Evolutionary conservation across 1,140 invertebrate genomes (phyloP).

Genomic region (Cataglyphis hispanica): DNA sequence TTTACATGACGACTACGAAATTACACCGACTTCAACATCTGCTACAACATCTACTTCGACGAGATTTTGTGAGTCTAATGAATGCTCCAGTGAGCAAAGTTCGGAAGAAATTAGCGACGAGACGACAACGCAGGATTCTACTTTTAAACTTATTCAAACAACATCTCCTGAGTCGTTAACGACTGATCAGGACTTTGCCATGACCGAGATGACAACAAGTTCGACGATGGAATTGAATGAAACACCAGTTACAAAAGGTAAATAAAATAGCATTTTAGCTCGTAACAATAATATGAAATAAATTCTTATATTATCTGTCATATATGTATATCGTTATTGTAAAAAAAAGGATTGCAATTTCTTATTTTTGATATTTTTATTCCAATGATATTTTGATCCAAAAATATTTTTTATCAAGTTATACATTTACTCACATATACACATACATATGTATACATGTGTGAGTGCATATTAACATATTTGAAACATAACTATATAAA

Average conservation of each 20-base stretch:
- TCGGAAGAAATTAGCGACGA: background rate
- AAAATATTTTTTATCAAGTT: background rate
- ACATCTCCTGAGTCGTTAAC: background rate
- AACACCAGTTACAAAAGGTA: constrained; percentile 14
- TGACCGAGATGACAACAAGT: background rate
- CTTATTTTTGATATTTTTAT: background rate
- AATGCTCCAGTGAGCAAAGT: background rate
- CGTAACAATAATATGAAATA: background rate
- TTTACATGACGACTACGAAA: background rate
- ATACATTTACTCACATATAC: background rate
- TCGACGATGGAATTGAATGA: background rate
- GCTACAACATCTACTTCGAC: background rate
- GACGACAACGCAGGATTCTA: background rate
- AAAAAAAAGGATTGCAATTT: background rate
- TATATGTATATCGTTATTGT: background rate
- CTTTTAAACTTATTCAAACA: background rate
- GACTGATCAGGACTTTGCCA: background rate
- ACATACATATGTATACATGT: background rate
- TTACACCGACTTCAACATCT: background rate
- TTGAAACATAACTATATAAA: background rate
- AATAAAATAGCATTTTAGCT: constrained; percentile 13
- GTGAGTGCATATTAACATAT: background rate
- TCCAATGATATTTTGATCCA: background rate
- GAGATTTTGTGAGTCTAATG: background rate
- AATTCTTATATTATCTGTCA: constrained; percentile 1